Percentiles rank a stretch among this genome's conserved stretches.
Conservation (phyloP, 2,113 vertebrate genomes). For the Platycercus adscitus region DNA sequence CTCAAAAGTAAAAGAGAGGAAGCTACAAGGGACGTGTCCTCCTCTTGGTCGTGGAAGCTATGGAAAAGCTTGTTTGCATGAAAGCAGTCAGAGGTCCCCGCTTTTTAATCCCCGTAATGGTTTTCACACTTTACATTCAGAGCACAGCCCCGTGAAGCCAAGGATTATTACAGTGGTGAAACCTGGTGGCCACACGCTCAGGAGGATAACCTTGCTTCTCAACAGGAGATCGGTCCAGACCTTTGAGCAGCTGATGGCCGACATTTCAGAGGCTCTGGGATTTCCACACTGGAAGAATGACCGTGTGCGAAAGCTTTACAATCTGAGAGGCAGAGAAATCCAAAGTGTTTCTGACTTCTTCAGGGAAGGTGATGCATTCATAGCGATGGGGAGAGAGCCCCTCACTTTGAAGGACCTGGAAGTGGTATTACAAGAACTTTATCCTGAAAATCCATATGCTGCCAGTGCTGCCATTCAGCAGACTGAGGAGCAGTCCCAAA, state of each 20-base stretch:
- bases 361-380: conserved; percentile 86
- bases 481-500: conserved; percentile 81
- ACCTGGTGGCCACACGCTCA: conserved; percentile 75
- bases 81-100: conserved; percentile 12
- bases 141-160: conserved; percentile 86
- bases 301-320: conserved; percentile 89
- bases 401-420: conserved; percentile 84
- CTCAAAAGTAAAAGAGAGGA: conserved; percentile 69
- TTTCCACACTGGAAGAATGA: conserved; percentile 91
- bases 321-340: conserved; percentile 82
- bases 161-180: conserved; percentile 90
- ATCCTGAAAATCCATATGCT: conserved; percentile 79
- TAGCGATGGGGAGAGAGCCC: conserved; percentile 86
- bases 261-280: conserved; percentile 93
- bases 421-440: conserved; percentile 87
- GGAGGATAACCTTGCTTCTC: conserved; percentile 90
- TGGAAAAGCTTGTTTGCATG: conserved; percentile 60
- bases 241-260: conserved; percentile 89
- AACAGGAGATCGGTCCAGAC: conserved; percentile 90
- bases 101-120: conserved; percentile 50
- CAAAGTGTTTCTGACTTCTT: conserved; percentile 90
- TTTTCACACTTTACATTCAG: conserved; percentile 80
- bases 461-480: conserved; percentile 65
- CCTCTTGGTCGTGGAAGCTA: conserved; percentile 41
- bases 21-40: conserved; percentile 70